phyloP scores from a whole-genome alignment of 2,113 vertebrate genomes.

The Pycnonotus jocosus region DNA sequence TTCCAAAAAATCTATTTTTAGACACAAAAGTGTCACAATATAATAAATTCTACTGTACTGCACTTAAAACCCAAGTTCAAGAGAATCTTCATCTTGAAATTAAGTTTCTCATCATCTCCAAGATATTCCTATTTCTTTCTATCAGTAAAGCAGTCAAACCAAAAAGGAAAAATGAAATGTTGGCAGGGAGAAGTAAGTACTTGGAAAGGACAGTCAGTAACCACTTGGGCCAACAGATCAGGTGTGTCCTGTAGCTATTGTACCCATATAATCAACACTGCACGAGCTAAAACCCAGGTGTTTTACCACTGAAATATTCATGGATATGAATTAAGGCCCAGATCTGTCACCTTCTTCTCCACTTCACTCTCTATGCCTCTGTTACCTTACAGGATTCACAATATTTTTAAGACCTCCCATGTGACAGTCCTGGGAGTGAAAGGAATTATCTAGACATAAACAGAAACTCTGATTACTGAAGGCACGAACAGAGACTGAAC shows the following conservation, averaged over 20 bases:
- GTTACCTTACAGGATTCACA: not conserved
- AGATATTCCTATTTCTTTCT: not conserved
- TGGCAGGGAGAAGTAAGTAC: not conserved
- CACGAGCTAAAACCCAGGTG: not conserved
- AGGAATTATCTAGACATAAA: not conserved
- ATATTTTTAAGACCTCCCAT: not conserved
- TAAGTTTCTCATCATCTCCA: not conserved
- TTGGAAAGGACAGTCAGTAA: not conserved
- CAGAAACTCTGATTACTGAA: not conserved
- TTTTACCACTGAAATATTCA: not conserved
- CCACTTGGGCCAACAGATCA: not conserved
- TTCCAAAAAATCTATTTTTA: not conserved
- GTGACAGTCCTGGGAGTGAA: not conserved
- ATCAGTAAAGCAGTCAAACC: not conserved
- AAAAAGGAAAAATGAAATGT: not conserved
- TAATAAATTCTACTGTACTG: not conserved
- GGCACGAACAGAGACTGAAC: not conserved
- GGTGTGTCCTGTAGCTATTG: not conserved
- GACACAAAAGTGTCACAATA: not conserved
- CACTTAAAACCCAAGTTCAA: not conserved
- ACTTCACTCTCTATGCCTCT: not conserved
- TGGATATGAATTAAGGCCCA: not conserved
- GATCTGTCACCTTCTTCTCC: not conserved
- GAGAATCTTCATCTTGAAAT: not conserved
- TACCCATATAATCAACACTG: not conserved